Evolutionary conservation across 2,113 vertebrate species (phyloP), one percentile per base, ranked within the genome.

Genomic region (Sylvilagus bachmani): DNA sequence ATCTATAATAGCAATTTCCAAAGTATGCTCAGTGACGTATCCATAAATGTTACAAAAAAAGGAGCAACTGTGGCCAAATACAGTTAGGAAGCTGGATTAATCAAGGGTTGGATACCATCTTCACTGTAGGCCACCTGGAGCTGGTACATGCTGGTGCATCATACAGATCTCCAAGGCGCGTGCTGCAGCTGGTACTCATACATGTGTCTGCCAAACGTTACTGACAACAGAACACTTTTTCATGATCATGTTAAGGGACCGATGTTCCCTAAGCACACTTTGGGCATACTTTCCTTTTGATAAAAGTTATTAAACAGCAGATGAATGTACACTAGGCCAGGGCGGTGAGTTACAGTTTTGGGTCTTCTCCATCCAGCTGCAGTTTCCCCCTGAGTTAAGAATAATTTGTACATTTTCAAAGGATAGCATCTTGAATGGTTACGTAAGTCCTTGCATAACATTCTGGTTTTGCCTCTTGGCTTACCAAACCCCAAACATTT

Each of bases 401-500:
- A 62, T 70, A 74, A 24, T 24, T 85, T 86, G 83, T 29, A 91
- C 62, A 29, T 87, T 51, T 90, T 77, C 86, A 55, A 36, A 69
- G 25, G 64, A 73, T 86, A n/a, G 44, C 31, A 62, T 86, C 87
- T 83, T 69, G 58, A 94, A 78, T 31, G 77, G 86, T 91, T 96
- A 82, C 9, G 12, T 61, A 91, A 93, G 62, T 64, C 33, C 69
- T 91, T 94, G 83, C 36, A 14, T 93, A 91, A 93, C 62, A 58
- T 93, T 94, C n/a, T 78, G 51, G 44, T 61, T 94, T 89, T 88
- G 78, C 21, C 10, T 87, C 82, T 92, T 95, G 82, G 82, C 62
- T 96, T 58, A 55, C 71, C 31, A 81, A 89, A 64, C 58, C 82
- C 83, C 1, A 93, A 67, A 89, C 91, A 89, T 93, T 93, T 95